A percentile compares a stretch with the other conserved stretches of the same genome.
phyloP scores from a whole-genome alignment of 2,888 invertebrate species.

The Cyrtodaria siliqua region DNA sequence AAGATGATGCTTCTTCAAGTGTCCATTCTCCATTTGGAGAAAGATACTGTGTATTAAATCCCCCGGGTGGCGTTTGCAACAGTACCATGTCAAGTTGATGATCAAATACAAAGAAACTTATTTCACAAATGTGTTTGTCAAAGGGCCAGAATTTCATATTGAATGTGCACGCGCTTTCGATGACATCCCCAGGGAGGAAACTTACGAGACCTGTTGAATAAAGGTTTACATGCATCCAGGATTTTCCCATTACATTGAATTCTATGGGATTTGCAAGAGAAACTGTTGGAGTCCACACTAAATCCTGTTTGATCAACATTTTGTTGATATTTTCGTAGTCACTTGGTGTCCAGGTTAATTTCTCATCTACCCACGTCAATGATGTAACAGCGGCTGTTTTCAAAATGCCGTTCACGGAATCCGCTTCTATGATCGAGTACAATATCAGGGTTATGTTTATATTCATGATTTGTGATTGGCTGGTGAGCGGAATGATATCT shows the following conservation, averaged over 20 bases:
- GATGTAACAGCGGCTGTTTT: not conserved
- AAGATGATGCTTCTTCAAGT: not conserved
- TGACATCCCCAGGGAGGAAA: constrained; percentile 6
- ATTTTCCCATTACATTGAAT: constrained; percentile 3
- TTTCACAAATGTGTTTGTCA: constrained; percentile 34
- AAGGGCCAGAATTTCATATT: constrained; percentile 47
- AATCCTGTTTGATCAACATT: constrained; percentile 3
- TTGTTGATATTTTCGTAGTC: constrained; percentile 9
- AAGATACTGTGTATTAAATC: not conserved
- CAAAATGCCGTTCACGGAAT: constrained; percentile 24
- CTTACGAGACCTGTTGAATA: constrained; percentile 2
- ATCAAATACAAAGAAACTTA: constrained; percentile 8
- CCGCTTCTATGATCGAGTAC: constrained; percentile 16
- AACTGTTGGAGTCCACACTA: constrained; percentile 28
- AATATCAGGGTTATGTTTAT: constrained; percentile 18
- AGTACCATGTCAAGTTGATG: not conserved
- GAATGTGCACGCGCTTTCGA: constrained; percentile 16
- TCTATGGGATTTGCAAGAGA: constrained; percentile 8
- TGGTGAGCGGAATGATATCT: constrained; percentile 16
- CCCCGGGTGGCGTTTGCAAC: not conserved
- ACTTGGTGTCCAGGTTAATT: constrained; percentile 15
- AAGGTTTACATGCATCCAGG: constrained; percentile 9
- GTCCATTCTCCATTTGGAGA: not conserved
- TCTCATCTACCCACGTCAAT: constrained; percentile 22
- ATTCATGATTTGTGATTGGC: constrained; percentile 18